These are phyloP conservation scores for Sylvilagus bachmani DNA, from an alignment of 2,113 vertebrate genomes.

Conservation along the genomic window DNA sequence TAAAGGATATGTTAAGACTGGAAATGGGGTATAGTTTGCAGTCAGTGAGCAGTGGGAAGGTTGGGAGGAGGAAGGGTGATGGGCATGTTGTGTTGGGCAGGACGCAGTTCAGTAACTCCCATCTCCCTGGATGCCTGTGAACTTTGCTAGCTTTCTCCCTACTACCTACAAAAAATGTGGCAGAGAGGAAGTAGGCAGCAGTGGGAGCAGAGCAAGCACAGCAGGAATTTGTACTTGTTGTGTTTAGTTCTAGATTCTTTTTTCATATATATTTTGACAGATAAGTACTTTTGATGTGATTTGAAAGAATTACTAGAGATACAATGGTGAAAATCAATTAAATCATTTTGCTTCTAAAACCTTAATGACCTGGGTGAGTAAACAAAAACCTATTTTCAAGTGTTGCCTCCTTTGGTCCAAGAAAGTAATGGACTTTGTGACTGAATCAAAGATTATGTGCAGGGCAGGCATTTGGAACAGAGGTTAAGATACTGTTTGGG, in stretches of 20 bases:
- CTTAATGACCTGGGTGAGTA: background rate
- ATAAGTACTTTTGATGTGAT: background rate
- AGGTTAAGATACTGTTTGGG: too few species aligned
- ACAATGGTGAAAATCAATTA: conserved; percentile 12
- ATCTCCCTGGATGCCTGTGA: background rate
- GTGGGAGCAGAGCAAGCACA: background rate
- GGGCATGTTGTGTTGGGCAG: background rate
- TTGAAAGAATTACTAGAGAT: conserved; percentile 22
- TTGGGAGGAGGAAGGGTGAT: background rate
- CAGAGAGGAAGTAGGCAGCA: background rate
- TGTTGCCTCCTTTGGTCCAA: conserved; percentile 6
- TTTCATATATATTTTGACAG: background rate
- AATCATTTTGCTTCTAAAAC: conserved; percentile 36
- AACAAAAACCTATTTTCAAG: background rate
- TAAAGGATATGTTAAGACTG: background rate
- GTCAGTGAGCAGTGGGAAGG: background rate
- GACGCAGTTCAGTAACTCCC: background rate
- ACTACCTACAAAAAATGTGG: background rate
- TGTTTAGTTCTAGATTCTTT: conserved; percentile 11
- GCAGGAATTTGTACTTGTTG: background rate
- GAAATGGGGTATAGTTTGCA: background rate
- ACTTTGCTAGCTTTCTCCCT: conserved; percentile 15
- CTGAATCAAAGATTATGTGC: background rate
- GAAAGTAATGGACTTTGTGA: conserved; percentile 23
- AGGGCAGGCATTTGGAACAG: too few species aligned